A percentile compares a stretch with the other conserved stretches of the same genome.
Evolutionary conservation across 2,888 invertebrate genomes (phyloP).

Genomic region (Archaeoteleia sp.): DNA sequence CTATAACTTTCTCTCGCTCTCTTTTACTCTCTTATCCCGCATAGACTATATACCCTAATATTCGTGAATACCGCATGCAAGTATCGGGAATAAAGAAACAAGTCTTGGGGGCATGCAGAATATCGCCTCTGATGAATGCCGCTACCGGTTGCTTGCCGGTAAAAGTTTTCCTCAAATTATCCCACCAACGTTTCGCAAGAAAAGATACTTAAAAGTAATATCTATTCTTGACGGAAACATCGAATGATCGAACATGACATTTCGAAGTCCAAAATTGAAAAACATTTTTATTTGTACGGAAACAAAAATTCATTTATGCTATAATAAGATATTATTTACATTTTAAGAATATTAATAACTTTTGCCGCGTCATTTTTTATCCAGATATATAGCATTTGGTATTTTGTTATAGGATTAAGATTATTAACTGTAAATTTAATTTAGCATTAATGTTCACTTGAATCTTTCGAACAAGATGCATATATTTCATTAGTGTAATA

Average conservation of each 20-base stretch:
- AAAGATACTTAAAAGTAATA: constrained; percentile 32
- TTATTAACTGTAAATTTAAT: too few species aligned
- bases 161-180: constrained; percentile 60
- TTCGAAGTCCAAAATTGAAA: not conserved
- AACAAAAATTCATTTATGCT: too few species aligned
- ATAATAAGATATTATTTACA: too few species aligned
- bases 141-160: constrained; percentile 69
- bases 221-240: constrained; percentile 33
- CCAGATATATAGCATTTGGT: too few species aligned
- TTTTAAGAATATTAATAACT: too few species aligned
- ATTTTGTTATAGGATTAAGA: too few species aligned
- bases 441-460: too few species aligned
- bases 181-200: constrained; percentile 53
- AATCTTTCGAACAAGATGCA: too few species aligned
- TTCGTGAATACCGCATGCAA: constrained; percentile 33
- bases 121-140: constrained; percentile 71
- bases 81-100: constrained; percentile 48
- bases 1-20: constrained; percentile 34
- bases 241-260: constrained; percentile 34
- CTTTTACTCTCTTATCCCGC: constrained; percentile 2
- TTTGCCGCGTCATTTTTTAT: too few species aligned
- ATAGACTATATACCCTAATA: constrained; percentile 29
- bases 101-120: constrained; percentile 54
- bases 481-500: too few species aligned
- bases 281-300: too few species aligned